A percentile compares a stretch with the other conserved stretches of the same genome.
These are phyloP conservation scores for Trochalopteron elliotii DNA, from an alignment of 2,113 vertebrate species.

Conservation along the genomic window DNA sequence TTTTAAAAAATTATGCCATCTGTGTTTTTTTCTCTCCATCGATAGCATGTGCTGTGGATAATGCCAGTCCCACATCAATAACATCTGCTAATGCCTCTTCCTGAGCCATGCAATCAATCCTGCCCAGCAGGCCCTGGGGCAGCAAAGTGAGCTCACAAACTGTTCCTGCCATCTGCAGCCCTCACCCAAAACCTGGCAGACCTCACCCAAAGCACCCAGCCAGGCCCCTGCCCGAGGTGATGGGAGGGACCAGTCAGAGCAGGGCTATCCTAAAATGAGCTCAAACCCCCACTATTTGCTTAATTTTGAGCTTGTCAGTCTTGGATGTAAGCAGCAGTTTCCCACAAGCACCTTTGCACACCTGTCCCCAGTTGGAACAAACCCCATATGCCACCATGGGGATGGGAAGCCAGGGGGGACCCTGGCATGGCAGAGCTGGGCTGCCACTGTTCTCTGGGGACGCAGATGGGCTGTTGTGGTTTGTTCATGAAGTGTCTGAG, in stretches of 20 bases:
- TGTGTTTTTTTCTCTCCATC: not conserved
- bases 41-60: not conserved
- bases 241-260: rapidly evolving
- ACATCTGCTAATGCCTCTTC: slow-evolving; percentile 42
- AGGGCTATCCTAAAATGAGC: not conserved
- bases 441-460: not conserved
- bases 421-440: not conserved
- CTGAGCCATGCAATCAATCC: slow-evolving; percentile 36
- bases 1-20: slow-evolving; percentile 13
- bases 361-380: not conserved
- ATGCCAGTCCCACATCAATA: slow-evolving; percentile 36
- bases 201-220: not conserved
- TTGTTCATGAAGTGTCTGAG: not conserved
- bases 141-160: slow-evolving; percentile 7
- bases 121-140: not conserved
- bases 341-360: not conserved
- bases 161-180: not conserved
- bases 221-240: not conserved
- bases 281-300: not conserved
- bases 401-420: not conserved
- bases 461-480: not conserved
- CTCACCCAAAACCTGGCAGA: not conserved
- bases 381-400: rapidly evolving
- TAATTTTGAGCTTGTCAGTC: not conserved
- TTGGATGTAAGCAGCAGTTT: not conserved